Base-by-base conservation (phyloP, 2,113 vertebrate species). In the Copsychus sechellarum region DNA sequence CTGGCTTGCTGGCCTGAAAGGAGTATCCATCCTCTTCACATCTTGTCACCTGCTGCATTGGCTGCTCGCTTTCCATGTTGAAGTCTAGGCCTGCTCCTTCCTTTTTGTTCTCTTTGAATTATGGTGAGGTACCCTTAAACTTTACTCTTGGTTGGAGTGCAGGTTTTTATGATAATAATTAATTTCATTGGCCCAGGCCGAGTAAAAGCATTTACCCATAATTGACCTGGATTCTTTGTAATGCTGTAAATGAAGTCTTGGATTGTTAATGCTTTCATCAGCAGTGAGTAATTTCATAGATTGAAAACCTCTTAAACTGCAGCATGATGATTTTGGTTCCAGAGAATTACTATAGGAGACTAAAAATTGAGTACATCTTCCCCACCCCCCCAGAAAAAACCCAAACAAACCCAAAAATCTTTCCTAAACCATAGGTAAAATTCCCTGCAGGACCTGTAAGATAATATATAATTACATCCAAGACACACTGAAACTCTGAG, bases 191-290 rank as follows among this genome's bases (percentile, higher is more conserved):
- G 62, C 54, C 31, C 19, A 76, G 65, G n/a, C 65, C 8, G 38
- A 71, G 58, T 70, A 56, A 81, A 95, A 92, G 48, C 40, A 64
- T 90, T 87, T 95, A 36, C 21, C 26, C 8, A 5, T 79, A 78
- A 86, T 42, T 93, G 82, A 86, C 58, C 48, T 96, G 90, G 88
- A 80, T 90, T 95, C 25, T 84, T 79, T 81, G 91, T 80, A 86
- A 50, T 71, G 64, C 80, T 34, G 2, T 81, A 91, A 88, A 43
- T 89, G 76, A 81, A 77, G 57, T 62, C 56, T 97, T 90, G 87
- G 58, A 40, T 81, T 79, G 51, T 78, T 95, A 88, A 33, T 92
- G 40, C 60, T 92, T 90, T 95, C 74, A 90, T 95, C 70, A 89
- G 74, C 76, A 66, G 40, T 85, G 82, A 89, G 33, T 85, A 88